Conservation (phyloP, 1,140 invertebrate genomes). For the Orius insidiosus region DNA sequence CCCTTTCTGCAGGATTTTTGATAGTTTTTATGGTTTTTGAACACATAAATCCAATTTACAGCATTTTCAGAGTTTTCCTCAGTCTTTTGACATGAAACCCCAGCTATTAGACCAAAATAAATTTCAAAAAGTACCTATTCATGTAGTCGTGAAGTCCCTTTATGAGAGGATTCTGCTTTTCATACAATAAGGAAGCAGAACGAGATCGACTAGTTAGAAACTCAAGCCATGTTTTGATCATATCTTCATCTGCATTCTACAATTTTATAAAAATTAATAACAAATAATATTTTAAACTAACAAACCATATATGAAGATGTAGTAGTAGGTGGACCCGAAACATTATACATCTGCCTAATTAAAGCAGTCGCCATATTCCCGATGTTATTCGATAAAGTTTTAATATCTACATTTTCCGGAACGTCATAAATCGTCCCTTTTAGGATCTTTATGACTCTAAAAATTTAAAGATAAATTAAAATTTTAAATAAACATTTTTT, state of each 20-base stretch:
- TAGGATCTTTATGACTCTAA: slow-evolving; percentile 36
- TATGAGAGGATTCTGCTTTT: slow-evolving; percentile 46
- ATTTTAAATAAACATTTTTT: slow-evolving; percentile 3
- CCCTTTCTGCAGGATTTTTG: no score
- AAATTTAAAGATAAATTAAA: neutral
- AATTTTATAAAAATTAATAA: no score
- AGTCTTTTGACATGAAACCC: no score
- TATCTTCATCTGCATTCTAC: slow-evolving; percentile 52
- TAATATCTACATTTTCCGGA: slow-evolving; percentile 36
- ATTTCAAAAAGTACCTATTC: slow-evolving; percentile 23
- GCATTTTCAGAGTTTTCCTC: no score
- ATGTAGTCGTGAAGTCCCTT: slow-evolving; percentile 52
- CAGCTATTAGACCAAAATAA: no score
- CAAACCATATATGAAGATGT: slow-evolving; percentile 50
- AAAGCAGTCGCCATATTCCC: slow-evolving; percentile 64
- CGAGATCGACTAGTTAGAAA: slow-evolving; percentile 52
- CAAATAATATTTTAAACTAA: slow-evolving; percentile 24
- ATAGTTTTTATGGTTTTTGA: no score
- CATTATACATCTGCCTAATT: slow-evolving; percentile 69
- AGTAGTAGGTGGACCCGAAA: slow-evolving; percentile 35
- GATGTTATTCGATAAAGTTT: slow-evolving; percentile 49
- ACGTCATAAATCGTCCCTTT: slow-evolving; percentile 44
- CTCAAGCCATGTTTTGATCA: slow-evolving; percentile 54
- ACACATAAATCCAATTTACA: no score
- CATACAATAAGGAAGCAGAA: slow-evolving; percentile 49